These are phyloP conservation scores for Rhea pennata DNA, from an alignment of 2,113 vertebrate species.

Conservation along the genomic window DNA sequence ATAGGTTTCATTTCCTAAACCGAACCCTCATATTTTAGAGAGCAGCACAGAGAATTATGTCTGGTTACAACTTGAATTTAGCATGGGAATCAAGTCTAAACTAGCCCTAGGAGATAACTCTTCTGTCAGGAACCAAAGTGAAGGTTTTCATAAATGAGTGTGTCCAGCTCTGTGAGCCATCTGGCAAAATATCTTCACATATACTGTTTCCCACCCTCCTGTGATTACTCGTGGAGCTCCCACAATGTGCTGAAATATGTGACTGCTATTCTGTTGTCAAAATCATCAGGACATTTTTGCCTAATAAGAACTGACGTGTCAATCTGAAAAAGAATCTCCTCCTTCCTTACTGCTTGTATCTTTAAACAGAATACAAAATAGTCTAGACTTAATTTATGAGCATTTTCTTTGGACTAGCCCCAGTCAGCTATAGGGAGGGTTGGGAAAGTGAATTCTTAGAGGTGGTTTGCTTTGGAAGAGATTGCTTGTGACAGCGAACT, in stretches of 20 bases:
- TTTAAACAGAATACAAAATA: not conserved
- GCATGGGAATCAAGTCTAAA: not conserved
- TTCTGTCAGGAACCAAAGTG: not conserved
- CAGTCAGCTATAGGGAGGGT: not conserved
- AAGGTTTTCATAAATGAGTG: constrained; percentile 26
- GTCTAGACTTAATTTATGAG: not conserved
- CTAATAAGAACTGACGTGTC: not conserved
- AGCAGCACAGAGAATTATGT: not conserved
- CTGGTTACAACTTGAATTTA: constrained; percentile 8
- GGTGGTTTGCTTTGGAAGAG: not conserved
- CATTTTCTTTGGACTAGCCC: not conserved
- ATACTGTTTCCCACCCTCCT: constrained; percentile 38
- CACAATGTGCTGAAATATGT: constrained; percentile 29
- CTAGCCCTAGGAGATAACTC: not conserved
- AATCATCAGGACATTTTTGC: constrained; percentile 12
- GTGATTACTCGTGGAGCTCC: constrained; percentile 15
- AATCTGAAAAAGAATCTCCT: not conserved
- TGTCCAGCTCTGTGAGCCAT: constrained; percentile 34
- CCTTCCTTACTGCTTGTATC: not conserved
- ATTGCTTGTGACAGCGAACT: not conserved
- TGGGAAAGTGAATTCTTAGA: not conserved
- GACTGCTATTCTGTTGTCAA: constrained; percentile 21
- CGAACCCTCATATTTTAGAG: not conserved
- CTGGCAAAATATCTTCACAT: constrained; percentile 39
- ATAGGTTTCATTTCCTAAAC: not conserved